Conservation (phyloP, 2,888 invertebrate species). For the Polymixis lichenea region DNA sequence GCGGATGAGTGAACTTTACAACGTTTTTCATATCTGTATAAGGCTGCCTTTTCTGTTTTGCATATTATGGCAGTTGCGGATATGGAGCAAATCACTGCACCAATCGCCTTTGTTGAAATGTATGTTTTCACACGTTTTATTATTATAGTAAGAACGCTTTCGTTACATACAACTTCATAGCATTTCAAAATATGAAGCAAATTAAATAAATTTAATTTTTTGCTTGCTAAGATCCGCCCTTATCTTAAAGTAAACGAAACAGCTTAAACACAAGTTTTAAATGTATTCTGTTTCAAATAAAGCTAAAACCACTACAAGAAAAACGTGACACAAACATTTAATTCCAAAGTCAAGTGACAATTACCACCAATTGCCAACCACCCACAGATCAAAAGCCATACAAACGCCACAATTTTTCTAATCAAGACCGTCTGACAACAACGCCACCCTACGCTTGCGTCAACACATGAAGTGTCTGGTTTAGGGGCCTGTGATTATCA, state of each 20-base stretch:
- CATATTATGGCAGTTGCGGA: neutral
- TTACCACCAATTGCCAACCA: neutral
- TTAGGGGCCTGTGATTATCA: constrained; percentile 82
- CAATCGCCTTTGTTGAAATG: neutral
- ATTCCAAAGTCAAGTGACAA: constrained; percentile 7
- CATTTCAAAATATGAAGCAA: neutral
- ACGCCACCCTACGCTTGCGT: constrained; percentile 74
- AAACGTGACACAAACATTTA: neutral
- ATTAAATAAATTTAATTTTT: neutral
- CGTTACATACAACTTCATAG: neutral
- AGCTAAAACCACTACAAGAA: neutral
- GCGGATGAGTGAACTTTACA: too few relatives aligned
- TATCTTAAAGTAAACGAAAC: neutral
- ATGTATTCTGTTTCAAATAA: neutral
- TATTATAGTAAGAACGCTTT: neutral
- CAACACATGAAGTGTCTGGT: constrained; percentile 77
- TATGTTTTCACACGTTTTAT: neutral
- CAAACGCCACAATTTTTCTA: constrained; percentile 30
- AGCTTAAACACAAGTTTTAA: neutral
- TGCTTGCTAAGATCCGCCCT: neutral
- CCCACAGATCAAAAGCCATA: constrained; percentile 38
- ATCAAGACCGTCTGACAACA: constrained; percentile 52
- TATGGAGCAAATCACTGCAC: neutral
- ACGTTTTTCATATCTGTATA: too few relatives aligned
- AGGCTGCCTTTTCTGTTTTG: too few relatives aligned